Evolutionary conservation across 2,797 vertebrate genomes (phyloP).

Genomic region (Myioborus miniatus): DNA sequence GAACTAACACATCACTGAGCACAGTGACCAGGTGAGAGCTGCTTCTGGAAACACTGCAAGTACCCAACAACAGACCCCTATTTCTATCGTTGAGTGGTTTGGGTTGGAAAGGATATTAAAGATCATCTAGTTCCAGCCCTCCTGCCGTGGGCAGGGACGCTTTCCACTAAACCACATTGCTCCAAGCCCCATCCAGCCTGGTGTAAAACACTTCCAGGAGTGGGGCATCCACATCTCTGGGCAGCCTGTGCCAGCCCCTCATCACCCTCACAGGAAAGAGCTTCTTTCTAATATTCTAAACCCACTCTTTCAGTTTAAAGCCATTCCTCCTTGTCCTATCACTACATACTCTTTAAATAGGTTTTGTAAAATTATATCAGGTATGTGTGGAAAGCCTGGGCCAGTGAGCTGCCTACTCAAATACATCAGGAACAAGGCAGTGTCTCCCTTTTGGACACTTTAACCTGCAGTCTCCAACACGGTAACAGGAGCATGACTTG

Average conservation of each 20-base stretch:
- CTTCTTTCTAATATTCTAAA: background rate
- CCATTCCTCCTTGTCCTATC: background rate
- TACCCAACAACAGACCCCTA: background rate
- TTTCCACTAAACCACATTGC: background rate
- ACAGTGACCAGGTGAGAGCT: background rate
- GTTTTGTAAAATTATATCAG: background rate
- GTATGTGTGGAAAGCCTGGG: background rate
- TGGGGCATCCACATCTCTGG: background rate
- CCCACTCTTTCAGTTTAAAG: background rate
- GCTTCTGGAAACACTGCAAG: background rate
- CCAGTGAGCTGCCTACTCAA: background rate
- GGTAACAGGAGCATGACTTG: background rate
- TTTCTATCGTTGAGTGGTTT: background rate
- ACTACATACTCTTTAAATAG: background rate
- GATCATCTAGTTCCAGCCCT: background rate
- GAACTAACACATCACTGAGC: rapidly evolving
- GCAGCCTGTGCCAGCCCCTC: background rate
- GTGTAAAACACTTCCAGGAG: no score
- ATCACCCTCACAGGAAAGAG: background rate
- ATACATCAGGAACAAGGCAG: background rate
- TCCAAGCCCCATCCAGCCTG: background rate
- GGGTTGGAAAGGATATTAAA: background rate
- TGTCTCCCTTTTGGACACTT: background rate
- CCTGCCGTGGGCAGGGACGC: background rate
- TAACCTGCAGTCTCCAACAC: background rate